Percentiles rank a stretch among this genome's conserved stretches.
phyloP scores from a whole-genome alignment of 64 coral and sea anemone genomes.

The Actinia equina region DNA sequence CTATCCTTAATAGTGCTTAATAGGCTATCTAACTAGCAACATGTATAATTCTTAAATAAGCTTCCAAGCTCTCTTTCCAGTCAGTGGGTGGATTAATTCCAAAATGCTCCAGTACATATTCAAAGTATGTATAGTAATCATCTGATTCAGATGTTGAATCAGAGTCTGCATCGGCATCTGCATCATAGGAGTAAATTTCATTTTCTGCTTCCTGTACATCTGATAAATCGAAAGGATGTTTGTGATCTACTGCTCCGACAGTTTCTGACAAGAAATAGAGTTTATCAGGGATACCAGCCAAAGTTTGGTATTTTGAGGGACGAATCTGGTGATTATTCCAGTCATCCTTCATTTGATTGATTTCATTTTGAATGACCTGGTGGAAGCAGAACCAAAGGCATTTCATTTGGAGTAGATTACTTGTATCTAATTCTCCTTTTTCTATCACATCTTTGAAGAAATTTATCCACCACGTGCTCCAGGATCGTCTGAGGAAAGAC shows the following conservation, averaged over 20 bases:
- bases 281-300: constrained; percentile 24
- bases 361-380: constrained; percentile 29
- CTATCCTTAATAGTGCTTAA: neutral
- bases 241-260: constrained; percentile 32
- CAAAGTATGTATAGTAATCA: constrained; percentile 39
- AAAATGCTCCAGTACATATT: constrained; percentile 38
- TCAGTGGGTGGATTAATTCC: constrained; percentile 35
- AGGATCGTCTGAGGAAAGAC: constrained; percentile 28
- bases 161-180: constrained; percentile 43
- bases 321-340: constrained; percentile 35
- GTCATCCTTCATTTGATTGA: constrained; percentile 8
- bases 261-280: constrained; percentile 18
- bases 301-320: constrained; percentile 18
- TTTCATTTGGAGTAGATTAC: constrained; percentile 33
- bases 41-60: constrained; percentile 36
- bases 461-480: constrained; percentile 13
- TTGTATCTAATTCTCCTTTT: constrained; percentile 13
- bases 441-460: constrained; percentile 56
- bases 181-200: constrained; percentile 36
- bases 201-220: constrained; percentile 39
- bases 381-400: constrained; percentile 46
- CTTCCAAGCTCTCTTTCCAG: constrained; percentile 35
- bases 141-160: constrained; percentile 38
- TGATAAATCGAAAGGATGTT: neutral
- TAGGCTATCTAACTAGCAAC: constrained; percentile 32